These are phyloP conservation scores for Rana temporaria DNA, from an alignment of 2,113 vertebrate species.

Conservation along the genomic window DNA sequence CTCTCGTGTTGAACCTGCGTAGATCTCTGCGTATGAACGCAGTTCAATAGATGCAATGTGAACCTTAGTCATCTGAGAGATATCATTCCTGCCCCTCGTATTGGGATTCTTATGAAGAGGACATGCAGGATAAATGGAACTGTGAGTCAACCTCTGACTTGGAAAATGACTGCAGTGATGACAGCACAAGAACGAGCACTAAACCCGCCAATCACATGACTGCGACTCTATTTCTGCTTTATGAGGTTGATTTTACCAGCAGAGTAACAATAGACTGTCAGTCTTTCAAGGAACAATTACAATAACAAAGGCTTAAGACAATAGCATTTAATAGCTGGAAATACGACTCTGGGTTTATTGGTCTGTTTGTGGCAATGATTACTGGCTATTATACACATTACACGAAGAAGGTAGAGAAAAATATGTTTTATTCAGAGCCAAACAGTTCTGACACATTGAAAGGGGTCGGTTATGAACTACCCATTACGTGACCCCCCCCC, in stretches of 20 bases:
- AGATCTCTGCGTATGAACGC: too few relatives aligned
- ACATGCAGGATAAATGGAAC: too few relatives aligned
- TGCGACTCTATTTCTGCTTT: neutral
- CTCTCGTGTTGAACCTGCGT: too few relatives aligned
- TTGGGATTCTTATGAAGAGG: neutral
- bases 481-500: too few relatives aligned
- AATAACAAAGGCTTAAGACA: slow-evolving; percentile 6
- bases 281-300: neutral
- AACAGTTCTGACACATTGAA: too few relatives aligned
- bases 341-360: neutral
- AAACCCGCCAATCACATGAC: neutral
- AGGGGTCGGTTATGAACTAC: too few relatives aligned
- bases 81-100: neutral
- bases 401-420: too few relatives aligned
- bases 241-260: neutral
- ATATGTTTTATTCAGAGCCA: too few relatives aligned
- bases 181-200: neutral
- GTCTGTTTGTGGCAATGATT: neutral
- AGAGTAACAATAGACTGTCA: neutral
- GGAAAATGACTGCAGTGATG: neutral
- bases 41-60: too few relatives aligned
- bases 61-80: neutral
- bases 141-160: neutral
- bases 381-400: neutral
- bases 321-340: slow-evolving; percentile 2